Base-by-base conservation (phyloP, 2,113 vertebrate species). In the Sapayoa aenigma region DNA sequence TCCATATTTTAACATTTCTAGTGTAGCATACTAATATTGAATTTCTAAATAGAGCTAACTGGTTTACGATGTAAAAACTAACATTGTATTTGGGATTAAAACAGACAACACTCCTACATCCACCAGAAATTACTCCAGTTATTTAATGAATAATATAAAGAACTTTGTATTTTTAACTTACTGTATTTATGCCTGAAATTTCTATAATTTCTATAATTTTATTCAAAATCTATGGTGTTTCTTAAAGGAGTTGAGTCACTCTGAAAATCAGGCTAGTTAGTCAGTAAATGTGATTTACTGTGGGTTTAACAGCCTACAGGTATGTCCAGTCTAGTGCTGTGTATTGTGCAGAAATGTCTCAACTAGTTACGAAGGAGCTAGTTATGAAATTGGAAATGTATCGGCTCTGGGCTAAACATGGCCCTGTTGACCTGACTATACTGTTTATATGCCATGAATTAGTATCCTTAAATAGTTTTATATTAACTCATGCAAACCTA, bases 21-120 rank as follows among this genome's bases (percentile, higher is more conserved):
- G 4, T 68, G 5, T 82, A 25, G 2, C 8, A 41, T 46, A 21
- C 7, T 56, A 18, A n/a, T 37, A 53, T 2, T 31, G 58, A 72
- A 19, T 55, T 88, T 90, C 23, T 66, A 6, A 82, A 33, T 17
- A 76, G 21, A 39, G 3, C 1, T 79, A 46, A 7, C 11, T 22
- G 2, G 6, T 56, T 52, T 58, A 66, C 56, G 15, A 8, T 79
- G 12, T 31, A 79, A 83, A 85, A 85, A 77, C 83, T 31, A 68
- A 16, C 11, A 44, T 9, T 39, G 4, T 2, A 55, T 73, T 56
- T 41, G 3, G 9, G 41, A 65, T 42, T 19, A 35, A 80, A 75
- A 28, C 2, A 67, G 42, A 25, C 2, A 42, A 19, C 12, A 53
- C 9, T 6, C 5, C 5, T 9, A 4, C 0, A 37, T 0, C 5